Evolutionary conservation across 2,797 vertebrate genomes (phyloP).

Genomic region (Apogon hyalosoma): DNA sequence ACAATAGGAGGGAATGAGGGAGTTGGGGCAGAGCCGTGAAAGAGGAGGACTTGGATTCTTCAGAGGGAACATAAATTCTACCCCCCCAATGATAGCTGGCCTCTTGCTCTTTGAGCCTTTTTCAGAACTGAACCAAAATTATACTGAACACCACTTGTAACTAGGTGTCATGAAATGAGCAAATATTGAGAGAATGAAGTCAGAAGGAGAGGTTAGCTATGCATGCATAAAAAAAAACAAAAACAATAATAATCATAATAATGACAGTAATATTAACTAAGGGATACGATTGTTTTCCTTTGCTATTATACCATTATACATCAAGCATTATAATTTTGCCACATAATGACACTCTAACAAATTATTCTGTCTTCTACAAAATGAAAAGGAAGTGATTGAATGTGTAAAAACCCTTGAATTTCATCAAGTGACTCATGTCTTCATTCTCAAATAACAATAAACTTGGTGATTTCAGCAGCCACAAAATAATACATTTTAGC

Average conservation of each 20-base stretch:
- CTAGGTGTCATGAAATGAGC: conserved; percentile 45
- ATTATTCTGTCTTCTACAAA: conserved; percentile 38
- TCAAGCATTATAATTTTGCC: conserved; percentile 36
- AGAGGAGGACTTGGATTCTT: conserved; percentile 50
- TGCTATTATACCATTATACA: conserved; percentile 22
- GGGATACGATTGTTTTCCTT: conserved; percentile 30
- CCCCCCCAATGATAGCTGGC: conserved; percentile 45
- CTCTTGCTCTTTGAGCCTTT: conserved; percentile 57
- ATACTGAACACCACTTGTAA: conserved; percentile 45
- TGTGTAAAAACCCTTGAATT: conserved; percentile 43
- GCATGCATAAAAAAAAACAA: no score
- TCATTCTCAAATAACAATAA: conserved; percentile 45
- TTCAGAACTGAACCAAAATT: conserved; percentile 52
- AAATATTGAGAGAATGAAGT: conserved; percentile 13
- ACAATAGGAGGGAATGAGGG: conserved; percentile 66
- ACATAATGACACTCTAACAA: conserved; percentile 36
- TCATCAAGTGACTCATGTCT: conserved; percentile 40
- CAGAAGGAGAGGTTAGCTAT: background rate
- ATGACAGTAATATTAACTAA: background rate
- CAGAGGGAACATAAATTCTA: conserved; percentile 48
- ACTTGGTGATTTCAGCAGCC: conserved; percentile 42
- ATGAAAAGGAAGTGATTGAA: conserved; percentile 50
- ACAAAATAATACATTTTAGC: conserved; percentile 42
- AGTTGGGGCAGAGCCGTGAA: conserved; percentile 40
- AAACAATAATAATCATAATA: background rate